These are phyloP conservation scores for Cephalopachus bancanus DNA, from an alignment of 2,797 vertebrate genomes.

Conservation along the genomic window DNA sequence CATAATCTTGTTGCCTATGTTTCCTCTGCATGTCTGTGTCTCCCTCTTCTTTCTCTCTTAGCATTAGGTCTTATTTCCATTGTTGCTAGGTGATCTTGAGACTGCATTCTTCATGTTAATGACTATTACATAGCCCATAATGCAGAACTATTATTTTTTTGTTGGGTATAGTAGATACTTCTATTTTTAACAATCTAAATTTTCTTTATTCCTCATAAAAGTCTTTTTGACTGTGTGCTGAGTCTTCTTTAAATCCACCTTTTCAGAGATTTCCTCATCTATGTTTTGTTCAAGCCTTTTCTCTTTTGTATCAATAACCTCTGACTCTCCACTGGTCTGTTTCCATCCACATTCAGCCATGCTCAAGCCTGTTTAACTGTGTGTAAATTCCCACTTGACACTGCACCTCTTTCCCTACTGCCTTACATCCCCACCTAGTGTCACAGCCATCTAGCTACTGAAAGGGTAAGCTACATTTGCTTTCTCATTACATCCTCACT, in stretches of 20 bases:
- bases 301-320: not conserved
- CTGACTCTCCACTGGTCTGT: not conserved
- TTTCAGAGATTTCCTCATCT: not conserved
- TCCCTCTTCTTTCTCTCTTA: not conserved
- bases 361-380: not conserved
- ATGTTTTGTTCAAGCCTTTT: not conserved
- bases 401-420: not conserved
- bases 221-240: not conserved
- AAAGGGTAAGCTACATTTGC: not conserved
- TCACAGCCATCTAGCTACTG: not conserved
- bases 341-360: not conserved
- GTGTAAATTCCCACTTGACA: not conserved
- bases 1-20: not conserved
- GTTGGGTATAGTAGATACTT: not conserved
- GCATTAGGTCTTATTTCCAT: not conserved
- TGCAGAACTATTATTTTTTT: not conserved
- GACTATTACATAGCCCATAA: not conserved
- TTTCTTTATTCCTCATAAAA: not conserved
- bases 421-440: not conserved
- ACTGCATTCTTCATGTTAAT: not conserved
- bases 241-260: not conserved
- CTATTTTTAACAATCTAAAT: not conserved
- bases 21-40: not conserved
- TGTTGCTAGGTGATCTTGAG: not conserved
- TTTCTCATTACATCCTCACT: not conserved